Conservation (phyloP, 2,888 invertebrate species). For the Diarsia rubi region DNA sequence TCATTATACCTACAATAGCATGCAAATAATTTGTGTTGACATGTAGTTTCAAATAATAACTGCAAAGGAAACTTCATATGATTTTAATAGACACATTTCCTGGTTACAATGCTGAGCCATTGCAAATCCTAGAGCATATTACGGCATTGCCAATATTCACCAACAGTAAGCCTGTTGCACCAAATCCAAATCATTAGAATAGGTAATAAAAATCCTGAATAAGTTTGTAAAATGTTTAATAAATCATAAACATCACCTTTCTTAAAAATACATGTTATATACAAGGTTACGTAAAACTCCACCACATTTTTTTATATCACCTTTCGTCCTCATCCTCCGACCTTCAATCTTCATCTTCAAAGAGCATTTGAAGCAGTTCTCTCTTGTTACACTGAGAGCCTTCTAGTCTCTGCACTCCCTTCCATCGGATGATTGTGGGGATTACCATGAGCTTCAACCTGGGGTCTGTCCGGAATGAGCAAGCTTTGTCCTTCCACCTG, state of each 20-base stretch:
- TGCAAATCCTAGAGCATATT: neutral
- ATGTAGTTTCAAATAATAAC: neutral
- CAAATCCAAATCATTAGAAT: neutral
- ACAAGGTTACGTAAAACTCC: conserved; percentile 40
- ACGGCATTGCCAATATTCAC: neutral
- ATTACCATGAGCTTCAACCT: conserved; percentile 94
- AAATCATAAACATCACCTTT: conserved; percentile 28
- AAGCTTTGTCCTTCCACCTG: conserved; percentile 96
- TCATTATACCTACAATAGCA: neutral
- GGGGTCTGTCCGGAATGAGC: conserved; percentile 95
- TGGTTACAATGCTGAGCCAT: neutral
- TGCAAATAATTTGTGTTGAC: neutral
- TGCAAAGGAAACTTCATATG: neutral
- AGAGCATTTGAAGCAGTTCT: conserved; percentile 91
- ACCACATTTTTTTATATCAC: neutral
- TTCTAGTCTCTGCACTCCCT: conserved; percentile 94
- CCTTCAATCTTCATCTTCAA: conserved; percentile 44
- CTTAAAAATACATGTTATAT: conserved; percentile 60
- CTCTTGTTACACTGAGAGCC: conserved; percentile 94
- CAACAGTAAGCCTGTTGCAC: neutral
- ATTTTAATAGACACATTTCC: neutral
- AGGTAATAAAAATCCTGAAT: neutral
- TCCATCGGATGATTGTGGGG: conserved; percentile 96
- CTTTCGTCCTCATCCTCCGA: too few species aligned
- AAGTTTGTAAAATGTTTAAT: conserved; percentile 30